Conservation (phyloP, 2,888 invertebrate species). For the Anoplius nigerrimus region DNA sequence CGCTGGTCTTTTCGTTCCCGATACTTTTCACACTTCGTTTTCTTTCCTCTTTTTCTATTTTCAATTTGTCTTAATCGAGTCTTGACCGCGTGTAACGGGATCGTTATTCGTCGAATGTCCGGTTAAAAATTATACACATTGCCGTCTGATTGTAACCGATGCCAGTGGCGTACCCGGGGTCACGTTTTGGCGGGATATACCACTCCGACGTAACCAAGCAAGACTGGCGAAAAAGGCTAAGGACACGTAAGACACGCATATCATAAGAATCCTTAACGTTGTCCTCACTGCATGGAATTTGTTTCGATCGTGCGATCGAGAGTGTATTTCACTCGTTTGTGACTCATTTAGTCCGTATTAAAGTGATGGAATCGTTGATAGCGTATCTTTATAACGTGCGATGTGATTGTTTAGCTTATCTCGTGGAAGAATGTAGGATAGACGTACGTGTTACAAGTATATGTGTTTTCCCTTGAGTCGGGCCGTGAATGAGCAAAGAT, state of each 20-base stretch:
- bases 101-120: no score
- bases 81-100: no score
- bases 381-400: slow-evolving; percentile 52
- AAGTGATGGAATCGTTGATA: slow-evolving; percentile 50
- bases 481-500: no score
- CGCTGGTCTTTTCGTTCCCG: no score
- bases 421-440: slow-evolving; percentile 31
- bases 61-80: no score
- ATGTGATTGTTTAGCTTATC: slow-evolving; percentile 52
- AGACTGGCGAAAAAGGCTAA: slow-evolving; percentile 10
- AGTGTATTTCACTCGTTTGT: slow-evolving; percentile 14
- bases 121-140: slow-evolving; percentile 9
- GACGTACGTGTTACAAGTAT: neutral
- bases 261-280: no score
- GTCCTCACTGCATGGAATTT: neutral
- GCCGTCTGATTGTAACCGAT: slow-evolving; percentile 32
- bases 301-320: slow-evolving; percentile 13
- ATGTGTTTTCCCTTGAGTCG: no score
- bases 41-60: neutral
- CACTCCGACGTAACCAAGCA: slow-evolving; percentile 32
- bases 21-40: neutral
- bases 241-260: slow-evolving; percentile 4
- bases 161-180: slow-evolving; percentile 36
- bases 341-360: slow-evolving; percentile 7
- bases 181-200: slow-evolving; percentile 34